These are phyloP conservation scores for Eclectus roratus DNA, from an alignment of 2,113 vertebrate genomes.

Conservation along the genomic window DNA sequence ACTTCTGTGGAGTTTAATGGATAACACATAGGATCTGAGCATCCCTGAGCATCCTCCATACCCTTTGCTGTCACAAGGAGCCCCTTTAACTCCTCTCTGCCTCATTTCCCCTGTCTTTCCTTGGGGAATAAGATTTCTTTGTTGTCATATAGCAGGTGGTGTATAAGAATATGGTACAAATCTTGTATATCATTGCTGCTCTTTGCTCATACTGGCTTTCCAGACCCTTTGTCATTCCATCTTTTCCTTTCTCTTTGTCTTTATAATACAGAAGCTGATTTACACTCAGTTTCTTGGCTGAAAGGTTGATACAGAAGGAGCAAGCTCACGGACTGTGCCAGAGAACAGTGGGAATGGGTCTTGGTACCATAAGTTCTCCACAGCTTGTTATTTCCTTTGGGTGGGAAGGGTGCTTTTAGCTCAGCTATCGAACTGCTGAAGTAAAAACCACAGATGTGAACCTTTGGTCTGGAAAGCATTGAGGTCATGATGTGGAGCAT, in stretches of 20 bases:
- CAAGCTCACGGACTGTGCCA: neutral
- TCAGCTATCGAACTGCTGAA: neutral
- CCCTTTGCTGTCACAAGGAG: neutral
- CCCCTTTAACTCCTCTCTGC: neutral
- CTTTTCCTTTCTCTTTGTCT: neutral
- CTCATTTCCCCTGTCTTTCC: neutral
- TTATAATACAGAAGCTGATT: neutral
- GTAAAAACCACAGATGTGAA: neutral
- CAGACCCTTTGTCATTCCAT: neutral
- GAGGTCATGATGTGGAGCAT: neutral
- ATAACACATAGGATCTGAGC: neutral
- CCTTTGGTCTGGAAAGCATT: neutral
- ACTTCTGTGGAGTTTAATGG: neutral
- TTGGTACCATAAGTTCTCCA: neutral
- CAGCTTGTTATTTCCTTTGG: neutral
- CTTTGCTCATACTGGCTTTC: neutral
- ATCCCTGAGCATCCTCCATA: neutral
- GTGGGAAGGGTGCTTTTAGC: neutral
- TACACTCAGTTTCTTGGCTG: constrained; percentile 6
- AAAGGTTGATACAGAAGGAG: constrained; percentile 12
- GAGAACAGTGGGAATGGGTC: neutral
- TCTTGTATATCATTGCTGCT: neutral
- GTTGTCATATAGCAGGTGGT: neutral
- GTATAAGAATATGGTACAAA: neutral
- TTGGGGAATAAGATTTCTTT: neutral